Evolutionary conservation across 2,113 vertebrate genomes (phyloP), one percentile per base, ranked within the genome.

Genomic region (Fregetta grallaria): DNA sequence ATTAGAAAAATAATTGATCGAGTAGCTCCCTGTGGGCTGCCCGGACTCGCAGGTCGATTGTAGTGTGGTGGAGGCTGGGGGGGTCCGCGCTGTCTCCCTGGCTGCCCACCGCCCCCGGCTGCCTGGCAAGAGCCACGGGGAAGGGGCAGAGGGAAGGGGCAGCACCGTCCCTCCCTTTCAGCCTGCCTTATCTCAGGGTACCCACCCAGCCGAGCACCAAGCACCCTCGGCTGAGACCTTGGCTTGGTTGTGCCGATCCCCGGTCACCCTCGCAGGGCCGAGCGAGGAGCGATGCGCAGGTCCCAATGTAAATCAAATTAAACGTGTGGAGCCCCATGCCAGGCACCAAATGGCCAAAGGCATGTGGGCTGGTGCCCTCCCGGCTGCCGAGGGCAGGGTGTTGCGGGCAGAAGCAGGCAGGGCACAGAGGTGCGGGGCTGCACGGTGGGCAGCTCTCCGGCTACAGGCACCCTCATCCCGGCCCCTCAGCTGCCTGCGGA

Each of bases 321-420:
- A 36, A 16, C 1, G 0, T 23, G 17, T 0, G 0, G 29, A 79
- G 68, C 23, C n/a, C 11, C 32, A 3, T 7, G 5, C 4, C 29
- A 30, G 74, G 59, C 61, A 55, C 7, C 58, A 20, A 32, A 38
- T 7, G 50, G n/a, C 72, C 79, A 53, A 36, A 44, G 30, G 49
- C 66, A 38, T 15, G 1, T 8, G 44, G 58, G 66, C 66, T 40
- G 15, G 38, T 72, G 45, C 10, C 34, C 65, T 67, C 36, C 20
- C 4, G 0, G 19, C 30, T n/a, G 42, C 76, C 9, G 2, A 47
- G 38, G 34, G 70, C 56, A 56, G 26, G 49, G 26, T 36, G 55
- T 16, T n/a, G 47, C 6, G 1, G 55, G 56, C 21, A 22, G 67
- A 18, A 5, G 26, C 32, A 65, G 50, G 38, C 80, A 91, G 59